Percentiles rank a stretch among this genome's conserved stretches.
phyloP scores from a whole-genome alignment of 1,140 invertebrate species.

The Batillaria attramentaria region DNA sequence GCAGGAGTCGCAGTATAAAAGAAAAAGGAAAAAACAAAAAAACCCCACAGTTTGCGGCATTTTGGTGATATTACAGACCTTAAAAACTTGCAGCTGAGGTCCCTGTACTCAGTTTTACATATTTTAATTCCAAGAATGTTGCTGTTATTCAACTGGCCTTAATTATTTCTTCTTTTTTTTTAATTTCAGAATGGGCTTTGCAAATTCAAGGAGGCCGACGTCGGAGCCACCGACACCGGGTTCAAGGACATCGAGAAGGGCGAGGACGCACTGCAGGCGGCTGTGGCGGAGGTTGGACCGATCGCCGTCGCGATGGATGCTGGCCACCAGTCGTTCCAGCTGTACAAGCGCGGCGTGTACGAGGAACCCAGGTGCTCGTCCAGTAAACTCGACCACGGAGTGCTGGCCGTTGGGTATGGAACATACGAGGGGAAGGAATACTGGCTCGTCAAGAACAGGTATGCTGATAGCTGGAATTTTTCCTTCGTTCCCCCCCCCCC shows the following conservation, averaged over 20 bases:
- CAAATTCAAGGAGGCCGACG: slow-evolving; percentile 64
- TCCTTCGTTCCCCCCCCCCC: no score
- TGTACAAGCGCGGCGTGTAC: slow-evolving; percentile 76
- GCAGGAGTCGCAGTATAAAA: no score
- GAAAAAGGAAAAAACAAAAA: no score
- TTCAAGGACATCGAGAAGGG: slow-evolving; percentile 79
- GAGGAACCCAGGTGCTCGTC: slow-evolving; percentile 80
- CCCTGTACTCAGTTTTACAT: no score
- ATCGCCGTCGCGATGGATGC: slow-evolving; percentile 87
- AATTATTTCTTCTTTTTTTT: no score
- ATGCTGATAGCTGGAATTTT: no score
- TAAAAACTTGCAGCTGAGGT: no score
- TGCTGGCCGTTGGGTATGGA: slow-evolving; percentile 88
- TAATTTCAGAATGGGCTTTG: slow-evolving; percentile 70
- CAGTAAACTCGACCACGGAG: slow-evolving; percentile 89
- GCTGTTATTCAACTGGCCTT: no score
- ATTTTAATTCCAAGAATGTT: no score
- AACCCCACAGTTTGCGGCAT: no score
- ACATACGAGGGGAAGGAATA: slow-evolving; percentile 79
- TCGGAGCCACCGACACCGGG: slow-evolving; percentile 74
- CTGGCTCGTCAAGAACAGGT: slow-evolving; percentile 91
- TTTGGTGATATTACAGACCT: no score
- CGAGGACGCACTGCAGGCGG: slow-evolving; percentile 80
- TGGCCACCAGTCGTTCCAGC: slow-evolving; percentile 78
- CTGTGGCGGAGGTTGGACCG: slow-evolving; percentile 91